Percentiles rank a stretch among this genome's conserved stretches.
Evolutionary conservation across 2,797 vertebrate species (phyloP).

Genomic region (Allenopithecus nigroviridis): DNA sequence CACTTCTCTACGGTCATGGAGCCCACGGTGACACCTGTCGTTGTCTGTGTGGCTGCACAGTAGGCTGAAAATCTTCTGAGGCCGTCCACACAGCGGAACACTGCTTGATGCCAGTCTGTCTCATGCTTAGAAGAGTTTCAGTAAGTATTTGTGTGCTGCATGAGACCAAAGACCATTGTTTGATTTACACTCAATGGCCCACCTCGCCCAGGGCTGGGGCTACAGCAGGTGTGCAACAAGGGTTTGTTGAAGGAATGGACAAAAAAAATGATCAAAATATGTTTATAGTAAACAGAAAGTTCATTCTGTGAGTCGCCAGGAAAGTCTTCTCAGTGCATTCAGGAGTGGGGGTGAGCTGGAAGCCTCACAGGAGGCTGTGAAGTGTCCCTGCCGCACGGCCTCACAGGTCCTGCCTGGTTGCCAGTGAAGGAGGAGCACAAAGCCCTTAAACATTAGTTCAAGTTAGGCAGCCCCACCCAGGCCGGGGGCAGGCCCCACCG

Average conservation of each 20-base stretch:
- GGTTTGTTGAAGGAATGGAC: neutral
- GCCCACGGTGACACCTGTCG: fast-evolving
- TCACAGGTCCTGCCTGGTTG: too few relatives aligned
- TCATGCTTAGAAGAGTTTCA: neutral
- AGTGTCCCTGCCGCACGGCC: neutral
- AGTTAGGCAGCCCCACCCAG: fast-evolving
- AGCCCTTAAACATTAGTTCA: neutral
- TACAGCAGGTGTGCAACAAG: neutral
- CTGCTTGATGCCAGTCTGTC: neutral
- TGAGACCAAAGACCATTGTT: neutral
- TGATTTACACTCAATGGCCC: fast-evolving
- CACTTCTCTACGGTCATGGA: neutral
- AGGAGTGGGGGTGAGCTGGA: neutral
- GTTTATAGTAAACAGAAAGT: neutral
- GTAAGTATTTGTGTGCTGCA: neutral
- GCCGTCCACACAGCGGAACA: too few relatives aligned
- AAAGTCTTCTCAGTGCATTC: neutral
- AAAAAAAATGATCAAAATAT: conserved; percentile 13
- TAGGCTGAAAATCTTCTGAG: neutral
- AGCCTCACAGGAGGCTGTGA: too few relatives aligned
- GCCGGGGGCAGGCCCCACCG: fast-evolving
- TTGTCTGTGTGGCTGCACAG: fast-evolving
- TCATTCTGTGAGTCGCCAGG: neutral
- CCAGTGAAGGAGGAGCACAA: fast-evolving
- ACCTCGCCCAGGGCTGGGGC: neutral